These are phyloP conservation scores for Nemotelus pantherinus DNA, from an alignment of 2,888 invertebrate genomes.

Conservation along the genomic window DNA sequence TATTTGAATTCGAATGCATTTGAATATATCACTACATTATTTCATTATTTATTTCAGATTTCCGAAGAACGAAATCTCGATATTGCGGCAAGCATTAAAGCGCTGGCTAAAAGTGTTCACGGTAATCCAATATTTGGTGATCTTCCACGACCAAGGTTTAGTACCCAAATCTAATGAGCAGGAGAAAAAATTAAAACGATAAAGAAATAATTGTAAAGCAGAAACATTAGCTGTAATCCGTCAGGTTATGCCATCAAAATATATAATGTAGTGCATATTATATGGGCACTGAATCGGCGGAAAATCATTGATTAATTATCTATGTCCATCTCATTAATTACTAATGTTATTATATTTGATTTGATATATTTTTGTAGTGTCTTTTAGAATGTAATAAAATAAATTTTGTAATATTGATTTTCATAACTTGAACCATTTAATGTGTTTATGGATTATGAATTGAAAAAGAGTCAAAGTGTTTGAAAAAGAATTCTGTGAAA, in stretches of 20 bases:
- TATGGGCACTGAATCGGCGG: background rate
- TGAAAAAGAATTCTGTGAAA: no score
- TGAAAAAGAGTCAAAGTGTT: no score
- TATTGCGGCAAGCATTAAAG: slow-evolving; percentile 91
- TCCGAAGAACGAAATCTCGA: slow-evolving; percentile 73
- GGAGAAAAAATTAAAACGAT: slow-evolving; percentile 18
- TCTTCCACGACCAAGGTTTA: slow-evolving; percentile 84
- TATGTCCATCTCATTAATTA: slow-evolving; percentile 34
- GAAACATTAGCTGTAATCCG: background rate
- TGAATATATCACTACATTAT: background rate
- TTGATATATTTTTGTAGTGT: slow-evolving; percentile 24
- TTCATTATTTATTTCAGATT: slow-evolving; percentile 51
- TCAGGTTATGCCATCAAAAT: no score
- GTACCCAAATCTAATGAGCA: slow-evolving; percentile 79
- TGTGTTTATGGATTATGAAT: no score
- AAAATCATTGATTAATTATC: slow-evolving; percentile 25
- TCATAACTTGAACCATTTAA: no score
- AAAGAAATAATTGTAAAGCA: background rate
- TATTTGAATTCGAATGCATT: background rate
- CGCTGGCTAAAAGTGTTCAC: slow-evolving; percentile 89
- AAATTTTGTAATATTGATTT: background rate
- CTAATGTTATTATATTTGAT: background rate
- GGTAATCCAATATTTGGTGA: slow-evolving; percentile 89
- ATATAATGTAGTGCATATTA: no score
- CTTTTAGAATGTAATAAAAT: slow-evolving; percentile 11